These are phyloP conservation scores for Leuciscus waleckii DNA, from an alignment of 2,797 vertebrate genomes.

Conservation along the genomic window DNA sequence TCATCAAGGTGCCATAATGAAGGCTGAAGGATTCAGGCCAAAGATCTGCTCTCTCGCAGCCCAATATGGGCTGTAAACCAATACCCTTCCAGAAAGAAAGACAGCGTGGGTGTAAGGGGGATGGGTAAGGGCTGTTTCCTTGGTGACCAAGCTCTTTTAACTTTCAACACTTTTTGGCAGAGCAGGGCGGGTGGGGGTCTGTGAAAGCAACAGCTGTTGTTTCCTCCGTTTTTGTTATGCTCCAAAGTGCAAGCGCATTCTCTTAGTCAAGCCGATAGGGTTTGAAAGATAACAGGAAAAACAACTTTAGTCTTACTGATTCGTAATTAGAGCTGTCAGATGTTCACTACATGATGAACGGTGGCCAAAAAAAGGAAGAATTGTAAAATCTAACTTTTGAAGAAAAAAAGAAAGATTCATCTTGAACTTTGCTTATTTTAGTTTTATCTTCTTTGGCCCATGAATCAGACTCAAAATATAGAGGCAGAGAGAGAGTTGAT, in stretches of 20 bases:
- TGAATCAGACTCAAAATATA: neutral
- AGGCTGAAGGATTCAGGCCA: conserved; percentile 66
- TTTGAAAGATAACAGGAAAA: conserved; percentile 50
- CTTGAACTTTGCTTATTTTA: neutral
- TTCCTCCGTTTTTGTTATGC: conserved; percentile 63
- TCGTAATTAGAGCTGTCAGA: conserved; percentile 1
- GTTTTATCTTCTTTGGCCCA: neutral
- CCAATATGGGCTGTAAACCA: conserved; percentile 78
- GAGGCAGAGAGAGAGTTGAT: neutral
- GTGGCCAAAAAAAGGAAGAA: neutral
- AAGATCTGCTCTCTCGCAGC: conserved; percentile 67
- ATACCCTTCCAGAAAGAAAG: conserved; percentile 70
- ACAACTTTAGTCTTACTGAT: conserved; percentile 45
- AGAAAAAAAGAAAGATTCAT: neutral
- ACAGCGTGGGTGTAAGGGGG: conserved; percentile 52
- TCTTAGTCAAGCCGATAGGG: conserved; percentile 73
- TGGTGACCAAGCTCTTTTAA: conserved; percentile 77
- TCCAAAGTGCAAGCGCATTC: conserved; percentile 73
- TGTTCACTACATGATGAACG: neutral
- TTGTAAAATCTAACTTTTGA: neutral
- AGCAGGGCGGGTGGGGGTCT: conserved; percentile 75
- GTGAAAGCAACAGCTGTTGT: conserved; percentile 95
- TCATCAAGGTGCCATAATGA: conserved; percentile 82
- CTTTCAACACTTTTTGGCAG: conserved; percentile 55
- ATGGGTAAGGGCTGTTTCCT: conserved; percentile 77